Evolutionary conservation across 2,888 invertebrate genomes (phyloP).

Genomic region (Pollenia labialis): DNA sequence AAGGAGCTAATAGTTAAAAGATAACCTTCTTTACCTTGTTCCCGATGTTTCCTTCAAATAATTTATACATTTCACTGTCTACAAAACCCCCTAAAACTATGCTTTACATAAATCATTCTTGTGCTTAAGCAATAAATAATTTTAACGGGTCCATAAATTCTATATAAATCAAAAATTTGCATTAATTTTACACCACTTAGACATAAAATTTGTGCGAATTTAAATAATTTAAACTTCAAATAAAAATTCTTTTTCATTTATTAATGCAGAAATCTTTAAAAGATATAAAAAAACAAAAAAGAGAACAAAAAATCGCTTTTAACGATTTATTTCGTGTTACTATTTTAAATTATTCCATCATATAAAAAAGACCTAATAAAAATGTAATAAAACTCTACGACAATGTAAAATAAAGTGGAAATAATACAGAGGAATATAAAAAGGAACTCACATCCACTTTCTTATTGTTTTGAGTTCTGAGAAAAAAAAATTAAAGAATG

Average conservation of each 20-base stretch:
- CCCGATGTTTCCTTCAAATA: background rate
- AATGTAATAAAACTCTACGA: slow-evolving; percentile 69
- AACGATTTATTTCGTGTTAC: slow-evolving; percentile 59
- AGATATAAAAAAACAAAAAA: slow-evolving; percentile 17
- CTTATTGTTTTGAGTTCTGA: slow-evolving; percentile 31
- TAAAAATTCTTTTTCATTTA: slow-evolving; percentile 1
- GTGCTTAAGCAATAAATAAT: slow-evolving; percentile 19
- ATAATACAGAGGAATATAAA: slow-evolving; percentile 30
- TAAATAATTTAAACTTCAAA: slow-evolving; percentile 8
- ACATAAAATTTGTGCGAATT: slow-evolving; percentile 32
- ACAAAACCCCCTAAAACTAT: background rate
- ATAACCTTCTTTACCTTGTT: too few relatives aligned
- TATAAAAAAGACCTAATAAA: slow-evolving; percentile 63
- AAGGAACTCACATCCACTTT: slow-evolving; percentile 30
- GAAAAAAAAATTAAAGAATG: slow-evolving; percentile 1
- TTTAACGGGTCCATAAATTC: slow-evolving; percentile 9
- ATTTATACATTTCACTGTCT: background rate
- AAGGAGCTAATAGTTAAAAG: too few relatives aligned
- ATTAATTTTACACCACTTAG: slow-evolving; percentile 47
- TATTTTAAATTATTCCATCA: slow-evolving; percentile 45
- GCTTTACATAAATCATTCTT: slow-evolving; percentile 3
- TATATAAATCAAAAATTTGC: slow-evolving; percentile 21
- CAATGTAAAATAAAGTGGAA: slow-evolving; percentile 58
- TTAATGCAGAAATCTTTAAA: background rate
- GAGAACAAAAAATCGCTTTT: slow-evolving; percentile 13